These are phyloP conservation scores for Psix sp. DNA, from an alignment of 1,140 invertebrate genomes.

Conservation along the genomic window DNA sequence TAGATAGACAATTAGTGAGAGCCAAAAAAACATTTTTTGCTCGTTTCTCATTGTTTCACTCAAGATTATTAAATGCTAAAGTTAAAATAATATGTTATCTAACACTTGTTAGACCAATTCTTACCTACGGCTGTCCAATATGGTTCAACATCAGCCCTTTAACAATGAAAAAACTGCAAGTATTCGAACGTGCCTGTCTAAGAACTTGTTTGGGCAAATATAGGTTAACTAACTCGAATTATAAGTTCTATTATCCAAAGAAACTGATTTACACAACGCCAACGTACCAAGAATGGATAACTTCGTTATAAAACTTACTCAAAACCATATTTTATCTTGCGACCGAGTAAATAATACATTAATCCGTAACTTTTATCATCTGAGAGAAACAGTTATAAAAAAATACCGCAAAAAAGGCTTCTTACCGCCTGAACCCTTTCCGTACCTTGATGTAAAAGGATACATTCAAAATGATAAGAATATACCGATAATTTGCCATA, in stretches of 20 bases:
- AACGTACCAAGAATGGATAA: constrained; percentile 43
- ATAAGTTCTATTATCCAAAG: constrained; percentile 18
- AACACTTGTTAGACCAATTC: constrained; percentile 11
- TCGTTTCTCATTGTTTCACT: too few relatives aligned
- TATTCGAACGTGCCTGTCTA: constrained; percentile 15
- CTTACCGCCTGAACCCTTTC: constrained; percentile 28
- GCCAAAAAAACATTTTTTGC: too few relatives aligned
- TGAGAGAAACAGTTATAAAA: neutral
- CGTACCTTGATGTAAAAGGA: constrained; percentile 8
- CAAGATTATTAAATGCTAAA: too few relatives aligned
- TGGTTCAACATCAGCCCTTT: constrained; percentile 25
- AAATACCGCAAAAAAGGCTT: constrained; percentile 6
- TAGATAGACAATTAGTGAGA: too few relatives aligned
- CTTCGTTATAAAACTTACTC: constrained; percentile 38
- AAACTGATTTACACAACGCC: constrained; percentile 34
- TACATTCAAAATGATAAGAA: constrained; percentile 30
- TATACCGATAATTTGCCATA: constrained; percentile 41
- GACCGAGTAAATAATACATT: neutral
- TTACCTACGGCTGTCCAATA: constrained; percentile 14
- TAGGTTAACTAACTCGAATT: constrained; percentile 14
- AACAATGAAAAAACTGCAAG: constrained; percentile 17
- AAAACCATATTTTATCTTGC: constrained; percentile 13
- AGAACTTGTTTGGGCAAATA: constrained; percentile 7
- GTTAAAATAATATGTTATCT: constrained; percentile 10
- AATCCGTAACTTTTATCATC: constrained; percentile 3